Evolutionary conservation across 2,888 invertebrate species (phyloP).

Genomic region (Alcis repandata): DNA sequence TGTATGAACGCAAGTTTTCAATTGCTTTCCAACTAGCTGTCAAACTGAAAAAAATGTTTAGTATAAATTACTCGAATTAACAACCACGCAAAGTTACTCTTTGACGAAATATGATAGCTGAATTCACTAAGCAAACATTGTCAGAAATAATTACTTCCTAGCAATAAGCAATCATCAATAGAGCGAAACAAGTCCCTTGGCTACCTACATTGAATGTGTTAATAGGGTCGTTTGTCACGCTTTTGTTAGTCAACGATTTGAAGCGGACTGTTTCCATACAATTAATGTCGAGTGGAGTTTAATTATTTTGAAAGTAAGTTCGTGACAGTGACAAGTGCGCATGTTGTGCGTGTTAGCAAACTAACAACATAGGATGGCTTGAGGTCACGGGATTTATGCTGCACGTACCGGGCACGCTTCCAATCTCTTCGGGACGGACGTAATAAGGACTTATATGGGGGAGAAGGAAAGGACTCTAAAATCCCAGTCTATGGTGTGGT

Average conservation of each 20-base stretch:
- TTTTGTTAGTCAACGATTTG: constrained; percentile 42
- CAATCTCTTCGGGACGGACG: constrained; percentile 53
- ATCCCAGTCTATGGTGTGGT: neutral
- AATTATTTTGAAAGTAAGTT: constrained; percentile 52
- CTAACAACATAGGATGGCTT: constrained; percentile 35
- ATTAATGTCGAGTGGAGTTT: constrained; percentile 51
- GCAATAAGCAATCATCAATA: constrained; percentile 3
- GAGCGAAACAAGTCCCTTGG: constrained; percentile 13
- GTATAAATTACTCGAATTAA: too few species aligned
- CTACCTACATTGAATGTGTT: constrained; percentile 22
- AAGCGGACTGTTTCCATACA: constrained; percentile 43
- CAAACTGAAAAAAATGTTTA: neutral
- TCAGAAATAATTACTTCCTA: neutral
- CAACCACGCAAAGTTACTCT: too few species aligned
- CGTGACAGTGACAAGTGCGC: constrained; percentile 54
- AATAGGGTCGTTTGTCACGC: constrained; percentile 44
- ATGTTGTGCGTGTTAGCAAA: constrained; percentile 13
- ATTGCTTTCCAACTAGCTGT: too few species aligned
- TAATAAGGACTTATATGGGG: constrained; percentile 4
- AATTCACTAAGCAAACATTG: too few species aligned
- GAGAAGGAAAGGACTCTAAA: neutral
- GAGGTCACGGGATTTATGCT: constrained; percentile 39
- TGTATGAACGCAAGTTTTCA: too few species aligned
- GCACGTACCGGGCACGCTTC: constrained; percentile 61
- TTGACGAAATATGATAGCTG: too few species aligned